Base-by-base conservation (phyloP, 1,140 invertebrate species). In the Diachasmimorpha longicaudata region DNA sequence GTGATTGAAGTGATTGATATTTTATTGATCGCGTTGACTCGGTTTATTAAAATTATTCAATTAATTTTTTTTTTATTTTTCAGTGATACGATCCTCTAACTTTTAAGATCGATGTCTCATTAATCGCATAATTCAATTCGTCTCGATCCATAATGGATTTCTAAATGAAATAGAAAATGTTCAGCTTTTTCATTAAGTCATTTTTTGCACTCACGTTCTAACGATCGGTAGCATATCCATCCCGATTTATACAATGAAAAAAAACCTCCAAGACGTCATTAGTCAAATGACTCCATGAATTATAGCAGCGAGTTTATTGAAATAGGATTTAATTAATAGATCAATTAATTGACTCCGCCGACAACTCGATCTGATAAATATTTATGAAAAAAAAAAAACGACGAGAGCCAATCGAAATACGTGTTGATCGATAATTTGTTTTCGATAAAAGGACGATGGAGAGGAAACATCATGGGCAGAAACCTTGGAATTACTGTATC, bases 401-500 rank as follows among this genome's bases (percentile, higher is more conserved):
- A 66, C 4, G 13, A 31, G 0, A 66, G 31, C 31, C 31, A 31
- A 66, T 31, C 11, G 31, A 66, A 66, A 31, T 31, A 36, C 31
- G 58, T 66, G 31, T 31, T 66, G 31, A 66, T 66, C 21, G 48
- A 52, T 52, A n/a, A 52, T 52, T 52, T 52, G 48, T 16, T 16
- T 52, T 52, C 48, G 14, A 52, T 52, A 52, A 52, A 52, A 6
- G 6, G 16, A 46, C 9, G 10, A 10, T 2, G 14, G 16, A 66
- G 16, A 52, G 16, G 19, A 52, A 52, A 52, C n/a, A 52, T 52
- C 9, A 52, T 66, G 14, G 48, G 3, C 11, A 31, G 25, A 66
- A 66, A 66, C 58, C 58, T 66, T 66, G 58, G 23, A 66, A 66
- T 66, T 66, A 66, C 31, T 66, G 21, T n/a, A 25, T 66, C 55